phyloP scores from a whole-genome alignment of 2,113 vertebrate species.

The Mugil cephalus region DNA sequence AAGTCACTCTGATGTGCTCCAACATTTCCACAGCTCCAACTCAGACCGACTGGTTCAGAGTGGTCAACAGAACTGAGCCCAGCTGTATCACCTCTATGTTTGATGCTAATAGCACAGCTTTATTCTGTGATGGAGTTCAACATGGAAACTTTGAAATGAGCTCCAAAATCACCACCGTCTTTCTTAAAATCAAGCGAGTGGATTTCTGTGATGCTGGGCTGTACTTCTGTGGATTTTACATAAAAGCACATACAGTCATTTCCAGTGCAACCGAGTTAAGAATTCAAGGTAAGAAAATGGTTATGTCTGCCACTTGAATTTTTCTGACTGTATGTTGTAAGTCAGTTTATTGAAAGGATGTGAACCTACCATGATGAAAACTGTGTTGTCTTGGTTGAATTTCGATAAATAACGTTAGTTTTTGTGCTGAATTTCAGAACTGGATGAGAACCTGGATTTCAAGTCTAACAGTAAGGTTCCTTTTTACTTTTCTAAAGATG shows the following conservation, averaged over 20 bases:
- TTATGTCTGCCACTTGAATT: no score
- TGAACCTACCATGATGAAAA: no score
- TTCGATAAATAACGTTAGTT: no score
- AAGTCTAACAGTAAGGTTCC: background rate
- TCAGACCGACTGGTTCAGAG: background rate
- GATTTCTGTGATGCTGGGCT: slow-evolving; percentile 30
- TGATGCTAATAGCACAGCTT: rapidly evolving
- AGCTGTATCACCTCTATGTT: background rate
- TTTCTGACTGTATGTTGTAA: no score
- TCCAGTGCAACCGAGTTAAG: background rate
- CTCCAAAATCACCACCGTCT: background rate
- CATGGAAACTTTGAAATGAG: slow-evolving; percentile 12
- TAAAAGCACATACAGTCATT: background rate
- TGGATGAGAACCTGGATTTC: no score
- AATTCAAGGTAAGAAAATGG: background rate
- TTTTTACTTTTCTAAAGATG: no score
- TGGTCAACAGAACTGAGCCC: rapidly evolving
- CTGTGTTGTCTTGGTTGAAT: no score
- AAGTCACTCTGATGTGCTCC: slow-evolving; percentile 18
- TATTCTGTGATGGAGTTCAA: rapidly evolving
- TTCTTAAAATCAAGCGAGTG: background rate
- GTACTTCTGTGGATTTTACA: slow-evolving; percentile 8
- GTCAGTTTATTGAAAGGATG: no score
- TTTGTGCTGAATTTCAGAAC: no score
- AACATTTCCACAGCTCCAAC: rapidly evolving